Percentiles rank a stretch among this genome's conserved stretches.
Evolutionary conservation across 2,797 vertebrate species (phyloP).

Genomic region (Gouania willdenowi): DNA sequence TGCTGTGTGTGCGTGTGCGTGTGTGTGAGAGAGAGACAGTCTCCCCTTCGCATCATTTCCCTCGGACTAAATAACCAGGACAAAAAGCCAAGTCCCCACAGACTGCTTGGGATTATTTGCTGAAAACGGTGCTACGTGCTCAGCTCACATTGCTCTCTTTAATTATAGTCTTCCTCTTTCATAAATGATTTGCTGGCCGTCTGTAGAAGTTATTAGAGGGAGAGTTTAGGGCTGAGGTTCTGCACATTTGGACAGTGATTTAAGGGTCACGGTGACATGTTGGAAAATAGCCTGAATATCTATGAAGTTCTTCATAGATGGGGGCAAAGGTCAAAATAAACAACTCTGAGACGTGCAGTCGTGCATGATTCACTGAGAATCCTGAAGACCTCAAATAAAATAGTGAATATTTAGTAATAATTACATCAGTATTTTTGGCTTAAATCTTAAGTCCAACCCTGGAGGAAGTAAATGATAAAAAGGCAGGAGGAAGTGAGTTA

Average conservation of each 20-base stretch:
- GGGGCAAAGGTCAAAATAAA: slow-evolving; percentile 31
- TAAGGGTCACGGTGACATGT: slow-evolving; percentile 11
- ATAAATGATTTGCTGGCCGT: neutral
- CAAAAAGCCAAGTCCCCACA: slow-evolving; percentile 36
- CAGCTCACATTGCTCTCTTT: slow-evolving; percentile 23
- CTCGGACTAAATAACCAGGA: slow-evolving; percentile 30
- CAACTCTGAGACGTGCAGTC: slow-evolving; percentile 26
- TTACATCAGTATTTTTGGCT: slow-evolving; percentile 36
- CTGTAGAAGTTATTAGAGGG: neutral
- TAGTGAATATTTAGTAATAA: slow-evolving; percentile 35
- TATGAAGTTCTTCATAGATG: slow-evolving; percentile 7
- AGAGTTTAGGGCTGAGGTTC: slow-evolving; percentile 20
- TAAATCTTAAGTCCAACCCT: slow-evolving; percentile 55
- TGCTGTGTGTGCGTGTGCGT: too few relatives aligned
- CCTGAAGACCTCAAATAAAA: slow-evolving; percentile 4
- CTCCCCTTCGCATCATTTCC: slow-evolving; percentile 49
- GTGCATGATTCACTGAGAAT: slow-evolving; percentile 16
- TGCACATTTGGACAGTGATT: slow-evolving; percentile 13
- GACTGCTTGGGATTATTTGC: slow-evolving; percentile 11
- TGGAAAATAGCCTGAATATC: slow-evolving; percentile 1
- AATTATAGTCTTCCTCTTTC: neutral
- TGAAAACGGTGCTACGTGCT: slow-evolving; percentile 49
- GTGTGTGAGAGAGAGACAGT: too few relatives aligned
- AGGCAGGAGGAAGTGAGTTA: slow-evolving; percentile 1
- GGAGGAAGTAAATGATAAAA: slow-evolving; percentile 25